phyloP scores from a whole-genome alignment of 2,888 invertebrate genomes.

The Dioctria linearis region DNA sequence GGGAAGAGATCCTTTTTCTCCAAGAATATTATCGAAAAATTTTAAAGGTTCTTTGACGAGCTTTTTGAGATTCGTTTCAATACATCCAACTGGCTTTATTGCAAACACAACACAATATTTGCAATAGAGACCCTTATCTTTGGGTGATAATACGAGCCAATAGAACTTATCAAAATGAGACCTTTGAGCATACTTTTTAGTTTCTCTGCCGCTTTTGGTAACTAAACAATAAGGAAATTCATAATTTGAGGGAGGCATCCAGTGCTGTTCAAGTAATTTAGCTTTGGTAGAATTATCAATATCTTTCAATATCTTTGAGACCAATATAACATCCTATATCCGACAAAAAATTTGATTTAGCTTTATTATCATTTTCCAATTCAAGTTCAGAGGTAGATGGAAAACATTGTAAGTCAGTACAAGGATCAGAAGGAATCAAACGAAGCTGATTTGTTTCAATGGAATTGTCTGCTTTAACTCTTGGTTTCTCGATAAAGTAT shows the following conservation, averaged over 20 bases:
- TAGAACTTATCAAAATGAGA: neutral
- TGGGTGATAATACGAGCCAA: neutral
- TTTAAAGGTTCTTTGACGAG: conserved; percentile 11
- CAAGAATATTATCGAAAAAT: neutral
- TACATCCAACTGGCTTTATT: neutral
- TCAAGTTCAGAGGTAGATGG: too few relatives aligned
- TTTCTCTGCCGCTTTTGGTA: neutral
- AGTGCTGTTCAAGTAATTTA: neutral
- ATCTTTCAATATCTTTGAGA: neutral
- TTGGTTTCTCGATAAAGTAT: too few relatives aligned
- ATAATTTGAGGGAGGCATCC: neutral
- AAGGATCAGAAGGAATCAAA: too few relatives aligned
- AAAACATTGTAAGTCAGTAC: too few relatives aligned
- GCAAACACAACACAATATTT: neutral
- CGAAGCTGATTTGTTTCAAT: too few relatives aligned
- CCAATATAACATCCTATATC: neutral
- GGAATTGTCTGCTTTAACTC: too few relatives aligned
- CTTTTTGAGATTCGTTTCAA: neutral
- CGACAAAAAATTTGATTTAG: neutral
- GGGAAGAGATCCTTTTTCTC: neutral
- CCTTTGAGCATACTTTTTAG: neutral
- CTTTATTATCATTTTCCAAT: too few relatives aligned
- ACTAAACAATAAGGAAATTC: neutral
- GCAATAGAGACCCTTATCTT: conserved; percentile 12
- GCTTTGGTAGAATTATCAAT: neutral